Evolutionary conservation across 1,140 invertebrate species (phyloP).

Genomic region (Temnothorax longispinosus): DNA sequence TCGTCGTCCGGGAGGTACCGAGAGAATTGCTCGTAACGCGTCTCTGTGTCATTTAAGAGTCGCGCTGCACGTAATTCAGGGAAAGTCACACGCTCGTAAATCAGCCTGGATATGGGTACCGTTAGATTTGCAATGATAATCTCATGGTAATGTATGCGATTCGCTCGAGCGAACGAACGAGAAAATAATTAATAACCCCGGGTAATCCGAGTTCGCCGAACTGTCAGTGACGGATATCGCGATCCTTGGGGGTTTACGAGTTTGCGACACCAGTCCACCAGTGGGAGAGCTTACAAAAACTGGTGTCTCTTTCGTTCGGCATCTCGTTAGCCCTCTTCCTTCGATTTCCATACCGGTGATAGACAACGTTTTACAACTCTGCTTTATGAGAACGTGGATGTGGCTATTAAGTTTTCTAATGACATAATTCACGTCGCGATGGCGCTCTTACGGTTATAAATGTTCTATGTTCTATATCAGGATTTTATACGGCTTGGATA

Average conservation of each 20-base stretch:
- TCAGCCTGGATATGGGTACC: conserved; percentile 71
- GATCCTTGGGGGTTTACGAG: conserved; percentile 64
- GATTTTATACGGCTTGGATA: conserved; percentile 36
- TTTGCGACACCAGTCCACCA: conserved; percentile 28
- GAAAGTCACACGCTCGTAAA: conserved; percentile 76
- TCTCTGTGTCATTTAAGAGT: conserved; percentile 52
- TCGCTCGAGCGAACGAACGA: conserved; percentile 66
- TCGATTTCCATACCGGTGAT: conserved; percentile 10
- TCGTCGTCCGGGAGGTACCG: neutral
- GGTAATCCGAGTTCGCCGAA: conserved; percentile 54
- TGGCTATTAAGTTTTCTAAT: conserved; percentile 33
- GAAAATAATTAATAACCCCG: conserved; percentile 74
- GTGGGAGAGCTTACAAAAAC: conserved; percentile 36
- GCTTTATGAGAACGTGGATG: conserved; percentile 11
- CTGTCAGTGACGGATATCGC: conserved; percentile 34
- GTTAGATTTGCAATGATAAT: conserved; percentile 79
- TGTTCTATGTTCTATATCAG: neutral
- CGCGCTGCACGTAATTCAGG: conserved; percentile 66
- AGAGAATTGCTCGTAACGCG: neutral
- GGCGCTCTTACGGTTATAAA: conserved; percentile 26
- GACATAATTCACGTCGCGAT: conserved; percentile 42
- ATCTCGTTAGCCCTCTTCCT: conserved; percentile 25
- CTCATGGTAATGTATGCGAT: conserved; percentile 75
- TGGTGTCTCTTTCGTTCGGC: conserved; percentile 25
- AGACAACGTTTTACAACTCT: conserved; percentile 18